Conservation (phyloP, 1,140 invertebrate genomes). For the Pogonomyrmex barbatus region DNA sequence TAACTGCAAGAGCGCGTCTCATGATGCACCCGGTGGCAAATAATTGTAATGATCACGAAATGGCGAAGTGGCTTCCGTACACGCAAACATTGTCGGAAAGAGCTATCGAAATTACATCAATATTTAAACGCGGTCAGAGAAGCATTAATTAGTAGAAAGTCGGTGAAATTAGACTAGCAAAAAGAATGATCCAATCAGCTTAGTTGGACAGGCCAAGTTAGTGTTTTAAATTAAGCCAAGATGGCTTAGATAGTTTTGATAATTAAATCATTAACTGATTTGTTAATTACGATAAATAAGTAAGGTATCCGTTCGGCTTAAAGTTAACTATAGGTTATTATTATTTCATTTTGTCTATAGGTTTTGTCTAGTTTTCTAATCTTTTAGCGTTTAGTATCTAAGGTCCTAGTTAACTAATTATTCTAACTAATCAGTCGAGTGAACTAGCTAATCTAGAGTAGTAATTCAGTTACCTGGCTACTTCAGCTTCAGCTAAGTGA, state of each 20-base stretch:
- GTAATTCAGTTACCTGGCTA: conserved; percentile 53
- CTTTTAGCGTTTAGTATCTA: too few species aligned
- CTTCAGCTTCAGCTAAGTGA: conserved; percentile 44
- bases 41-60: conserved; percentile 47
- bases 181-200: not conserved
- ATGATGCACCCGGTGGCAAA: conserved; percentile 50
- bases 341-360: not conserved
- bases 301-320: not conserved
- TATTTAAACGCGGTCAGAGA: conserved; percentile 33
- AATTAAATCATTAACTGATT: conserved; percentile 22
- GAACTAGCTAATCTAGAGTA: conserved; percentile 49
- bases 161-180: conserved; percentile 27
- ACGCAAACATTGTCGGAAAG: conserved; percentile 24
- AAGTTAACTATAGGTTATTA: not conserved
- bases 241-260: not conserved
- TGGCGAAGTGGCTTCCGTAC: conserved; percentile 25
- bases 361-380: conserved; percentile 26
- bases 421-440: conserved; percentile 59
- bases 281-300: conserved; percentile 31
- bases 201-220: not conserved
- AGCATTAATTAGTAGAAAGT: conserved; percentile 54
- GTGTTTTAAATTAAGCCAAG: not conserved
- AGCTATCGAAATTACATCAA: conserved; percentile 39
- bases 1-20: conserved; percentile 54
- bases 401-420: conserved; percentile 46